These are phyloP conservation scores for Alectura lathami DNA, from an alignment of 2,113 vertebrate genomes.

Conservation along the genomic window DNA sequence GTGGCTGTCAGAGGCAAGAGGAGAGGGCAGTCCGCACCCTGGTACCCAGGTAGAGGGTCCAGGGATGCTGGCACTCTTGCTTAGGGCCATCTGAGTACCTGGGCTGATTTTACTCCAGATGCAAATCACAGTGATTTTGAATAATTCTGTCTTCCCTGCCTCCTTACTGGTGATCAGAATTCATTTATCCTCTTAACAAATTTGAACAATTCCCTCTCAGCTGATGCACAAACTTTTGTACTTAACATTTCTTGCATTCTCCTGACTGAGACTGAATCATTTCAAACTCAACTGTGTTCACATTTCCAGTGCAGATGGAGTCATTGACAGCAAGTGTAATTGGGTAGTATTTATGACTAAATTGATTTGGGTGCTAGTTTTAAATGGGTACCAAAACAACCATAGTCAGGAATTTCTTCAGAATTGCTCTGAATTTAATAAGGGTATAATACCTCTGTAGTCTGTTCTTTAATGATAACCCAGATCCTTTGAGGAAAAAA, in stretches of 20 bases:
- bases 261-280: neutral
- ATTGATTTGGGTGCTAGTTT: slow-evolving; percentile 6
- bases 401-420: neutral
- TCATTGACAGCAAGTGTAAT: neutral
- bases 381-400: neutral
- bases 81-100: neutral
- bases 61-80: neutral
- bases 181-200: neutral
- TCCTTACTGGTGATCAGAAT: neutral
- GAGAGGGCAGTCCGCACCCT: neutral
- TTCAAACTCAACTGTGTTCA: neutral
- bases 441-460: neutral
- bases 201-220: neutral
- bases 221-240: neutral
- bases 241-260: neutral
- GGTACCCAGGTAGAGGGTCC: too few species aligned
- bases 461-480: neutral
- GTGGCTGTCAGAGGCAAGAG: neutral
- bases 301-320: neutral
- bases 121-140: neutral
- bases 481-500: neutral
- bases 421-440: neutral
- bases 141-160: neutral
- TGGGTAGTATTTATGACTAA: neutral
- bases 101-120: neutral